Conservation (phyloP, 2,797 vertebrate genomes). For the Avahi laniger region DNA sequence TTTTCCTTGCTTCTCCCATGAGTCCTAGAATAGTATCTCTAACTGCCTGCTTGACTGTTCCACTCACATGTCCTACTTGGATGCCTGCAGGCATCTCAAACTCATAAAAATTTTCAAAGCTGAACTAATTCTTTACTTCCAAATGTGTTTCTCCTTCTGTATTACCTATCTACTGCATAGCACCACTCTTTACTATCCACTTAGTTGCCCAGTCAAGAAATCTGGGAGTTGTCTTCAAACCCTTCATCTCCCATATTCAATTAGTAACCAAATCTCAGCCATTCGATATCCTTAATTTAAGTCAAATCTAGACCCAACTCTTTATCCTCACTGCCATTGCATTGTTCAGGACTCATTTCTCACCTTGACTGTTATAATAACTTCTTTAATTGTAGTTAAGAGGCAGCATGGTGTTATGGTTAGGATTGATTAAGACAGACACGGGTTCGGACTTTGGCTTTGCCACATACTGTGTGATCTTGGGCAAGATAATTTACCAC, state of each 20-base stretch:
- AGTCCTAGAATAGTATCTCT: neutral
- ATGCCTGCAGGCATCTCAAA: neutral
- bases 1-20: neutral
- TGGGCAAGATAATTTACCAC: neutral
- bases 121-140: neutral
- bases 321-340: neutral
- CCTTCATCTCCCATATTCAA: neutral
- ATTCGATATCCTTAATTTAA: neutral
- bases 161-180: neutral
- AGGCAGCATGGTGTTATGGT: neutral
- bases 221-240: neutral
- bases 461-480: neutral
- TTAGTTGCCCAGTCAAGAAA: neutral
- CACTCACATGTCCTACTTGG: neutral
- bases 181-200: neutral
- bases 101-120: neutral
- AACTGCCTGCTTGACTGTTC: neutral
- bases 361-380: neutral
- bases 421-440: neutral
- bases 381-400: neutral
- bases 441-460: neutral
- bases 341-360: neutral
- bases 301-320: neutral
- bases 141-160: neutral
- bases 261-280: neutral